These are phyloP conservation scores for Allygus modestus DNA, from an alignment of 2,888 invertebrate species.

Conservation along the genomic window DNA sequence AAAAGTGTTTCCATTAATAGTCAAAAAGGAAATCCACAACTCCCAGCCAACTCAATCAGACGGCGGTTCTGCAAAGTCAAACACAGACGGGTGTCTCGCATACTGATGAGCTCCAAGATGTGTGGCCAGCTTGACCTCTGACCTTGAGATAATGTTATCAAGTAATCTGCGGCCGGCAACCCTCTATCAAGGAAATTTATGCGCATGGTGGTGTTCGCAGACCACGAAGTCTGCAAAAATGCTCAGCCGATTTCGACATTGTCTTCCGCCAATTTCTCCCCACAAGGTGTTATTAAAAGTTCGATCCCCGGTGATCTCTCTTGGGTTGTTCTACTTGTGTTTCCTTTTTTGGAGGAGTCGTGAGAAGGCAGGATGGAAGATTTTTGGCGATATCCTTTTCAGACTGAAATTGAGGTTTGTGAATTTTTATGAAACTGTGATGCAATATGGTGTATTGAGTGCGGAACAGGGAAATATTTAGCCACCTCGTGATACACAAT, in stretches of 20 bases:
- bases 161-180: neutral
- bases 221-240: neutral
- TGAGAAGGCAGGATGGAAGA: neutral
- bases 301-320: neutral
- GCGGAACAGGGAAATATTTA: too few species aligned
- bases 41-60: neutral
- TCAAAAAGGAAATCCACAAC: neutral
- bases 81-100: neutral
- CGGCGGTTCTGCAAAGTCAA: conserved; percentile 25
- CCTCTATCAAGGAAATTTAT: neutral
- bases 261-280: neutral
- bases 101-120: neutral
- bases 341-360: neutral
- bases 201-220: neutral
- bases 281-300: conserved; percentile 16
- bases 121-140: conserved; percentile 1
- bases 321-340: neutral
- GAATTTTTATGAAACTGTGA: too few species aligned
- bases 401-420: too few species aligned
- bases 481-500: too few species aligned
- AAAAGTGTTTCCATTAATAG: neutral
- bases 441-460: too few species aligned
- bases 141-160: conserved; percentile 25
- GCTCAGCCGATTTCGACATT: neutral
- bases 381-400: neutral